Percentiles rank a stretch among this genome's conserved stretches.
These are phyloP conservation scores for Paramisgurnus dabryanus DNA, from an alignment of 2,113 vertebrate species.

Conservation along the genomic window DNA sequence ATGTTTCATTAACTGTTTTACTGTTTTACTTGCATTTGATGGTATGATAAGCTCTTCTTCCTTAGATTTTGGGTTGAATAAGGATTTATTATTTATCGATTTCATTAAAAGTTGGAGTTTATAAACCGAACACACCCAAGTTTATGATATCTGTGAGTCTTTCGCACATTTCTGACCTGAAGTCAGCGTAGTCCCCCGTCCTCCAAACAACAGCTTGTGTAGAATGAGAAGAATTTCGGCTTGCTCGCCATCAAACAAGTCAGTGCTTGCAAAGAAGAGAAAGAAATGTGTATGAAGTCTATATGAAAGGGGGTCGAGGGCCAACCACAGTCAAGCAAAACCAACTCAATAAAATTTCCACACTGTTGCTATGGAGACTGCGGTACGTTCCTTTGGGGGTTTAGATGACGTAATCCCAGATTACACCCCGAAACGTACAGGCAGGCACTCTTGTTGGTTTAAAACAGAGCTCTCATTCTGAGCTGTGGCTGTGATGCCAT, in stretches of 20 bases:
- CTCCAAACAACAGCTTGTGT: background rate
- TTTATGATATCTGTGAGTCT: no score
- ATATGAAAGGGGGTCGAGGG: background rate
- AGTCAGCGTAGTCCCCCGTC: background rate
- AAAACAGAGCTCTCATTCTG: background rate
- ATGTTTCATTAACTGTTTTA: no score
- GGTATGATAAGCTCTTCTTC: no score
- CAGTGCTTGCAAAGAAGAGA: background rate
- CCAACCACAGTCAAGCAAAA: background rate
- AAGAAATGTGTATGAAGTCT: slow-evolving; percentile 1
- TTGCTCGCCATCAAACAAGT: background rate
- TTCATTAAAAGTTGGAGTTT: no score
- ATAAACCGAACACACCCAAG: no score
- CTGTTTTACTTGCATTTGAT: no score
- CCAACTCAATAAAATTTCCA: slow-evolving; percentile 10
- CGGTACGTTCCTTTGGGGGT: slow-evolving; percentile 20
- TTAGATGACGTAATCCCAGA: slow-evolving; percentile 30
- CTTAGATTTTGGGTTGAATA: no score
- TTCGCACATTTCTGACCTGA: background rate
- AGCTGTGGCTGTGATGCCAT: background rate
- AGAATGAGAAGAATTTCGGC: background rate
- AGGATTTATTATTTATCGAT: no score
- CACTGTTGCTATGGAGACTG: slow-evolving; percentile 46
- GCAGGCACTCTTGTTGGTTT: background rate
- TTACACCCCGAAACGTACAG: slow-evolving; percentile 11